phyloP scores from a whole-genome alignment of 2,113 vertebrate genomes.

The Sakesphorus luctuosus region DNA sequence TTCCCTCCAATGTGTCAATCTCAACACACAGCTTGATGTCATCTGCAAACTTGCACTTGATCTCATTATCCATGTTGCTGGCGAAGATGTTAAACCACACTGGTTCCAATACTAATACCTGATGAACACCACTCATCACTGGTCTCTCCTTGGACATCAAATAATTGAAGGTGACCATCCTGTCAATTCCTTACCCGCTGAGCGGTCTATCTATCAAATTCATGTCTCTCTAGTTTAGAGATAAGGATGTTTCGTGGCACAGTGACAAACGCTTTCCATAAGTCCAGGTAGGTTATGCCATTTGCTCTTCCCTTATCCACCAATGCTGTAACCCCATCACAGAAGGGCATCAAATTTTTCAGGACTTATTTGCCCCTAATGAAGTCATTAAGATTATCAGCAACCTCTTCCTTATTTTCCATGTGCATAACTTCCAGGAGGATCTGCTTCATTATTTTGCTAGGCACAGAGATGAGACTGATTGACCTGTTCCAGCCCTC shows the following conservation, averaged over 20 bases:
- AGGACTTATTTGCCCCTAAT: neutral
- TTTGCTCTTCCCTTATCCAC: neutral
- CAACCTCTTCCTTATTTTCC: neutral
- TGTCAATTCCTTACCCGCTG: fast-evolving
- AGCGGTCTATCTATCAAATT: neutral
- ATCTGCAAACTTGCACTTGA: neutral
- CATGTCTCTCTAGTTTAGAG: neutral
- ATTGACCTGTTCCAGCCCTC: neutral
- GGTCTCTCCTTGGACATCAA: neutral
- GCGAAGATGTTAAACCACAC: neutral
- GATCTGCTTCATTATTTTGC: neutral
- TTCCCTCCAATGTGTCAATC: neutral
- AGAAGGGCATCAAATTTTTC: neutral
- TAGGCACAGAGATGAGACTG: neutral
- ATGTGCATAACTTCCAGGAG: neutral
- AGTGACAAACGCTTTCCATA: neutral
- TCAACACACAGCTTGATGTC: too few relatives aligned
- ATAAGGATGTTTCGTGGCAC: neutral
- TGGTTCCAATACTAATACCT: neutral
- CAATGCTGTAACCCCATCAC: too few relatives aligned
- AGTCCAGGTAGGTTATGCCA: neutral
- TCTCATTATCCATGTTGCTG: too few relatives aligned
- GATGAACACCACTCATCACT: neutral
- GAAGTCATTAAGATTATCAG: neutral
- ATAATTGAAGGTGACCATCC: neutral